Evolutionary conservation across 1,140 invertebrate species (phyloP), one percentile per base, ranked within the genome.

Genomic region (Cryptotermes secundus): DNA sequence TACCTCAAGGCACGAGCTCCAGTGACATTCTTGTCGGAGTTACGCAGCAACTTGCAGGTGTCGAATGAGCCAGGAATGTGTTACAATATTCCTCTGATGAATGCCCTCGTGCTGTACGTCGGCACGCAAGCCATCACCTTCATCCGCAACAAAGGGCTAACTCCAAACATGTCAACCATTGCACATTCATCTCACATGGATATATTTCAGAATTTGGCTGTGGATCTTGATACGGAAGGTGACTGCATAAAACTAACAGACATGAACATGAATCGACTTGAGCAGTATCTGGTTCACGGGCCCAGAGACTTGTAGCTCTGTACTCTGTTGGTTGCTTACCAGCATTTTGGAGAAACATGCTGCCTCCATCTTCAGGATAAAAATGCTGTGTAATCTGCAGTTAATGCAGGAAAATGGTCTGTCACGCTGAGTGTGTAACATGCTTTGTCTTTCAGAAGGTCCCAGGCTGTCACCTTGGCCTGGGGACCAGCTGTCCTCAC

Each of bases 141-240:
- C 84, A 98, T 98, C 84, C 93, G 96, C 80, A 93, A 93, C 85
- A 97, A 98, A 90, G 95, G 96, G 42, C 95, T 96, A 85, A 95
- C 96, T 10, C 98, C 98, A 1, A 99, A 95, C 87, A 99, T 99
- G 94, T 94, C 96, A 31, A 99, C 98, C 1, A 99, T 99, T 85
- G 96, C 96, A 12, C 98, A 99, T 88, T 98, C 97, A 34, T 95
- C 98, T 1, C 98, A 99, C 88, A 99, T 99, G 98, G 99, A 99
- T 88, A 99, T 99, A 85, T 99, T 99, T 92, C 98, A 99, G 90
- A 99, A 99, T 91, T 92, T 99, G 85, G 97, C 97, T 26, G 98
- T 99, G 6, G 97, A 99, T 90, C 93, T 99, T 49, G 98, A 99
- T 89, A 99, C 97, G 24, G 98, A 99, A 91, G 98, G 98, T 90